These are phyloP conservation scores for Nycteola revayana DNA, from an alignment of 2,888 invertebrate species.

Conservation along the genomic window DNA sequence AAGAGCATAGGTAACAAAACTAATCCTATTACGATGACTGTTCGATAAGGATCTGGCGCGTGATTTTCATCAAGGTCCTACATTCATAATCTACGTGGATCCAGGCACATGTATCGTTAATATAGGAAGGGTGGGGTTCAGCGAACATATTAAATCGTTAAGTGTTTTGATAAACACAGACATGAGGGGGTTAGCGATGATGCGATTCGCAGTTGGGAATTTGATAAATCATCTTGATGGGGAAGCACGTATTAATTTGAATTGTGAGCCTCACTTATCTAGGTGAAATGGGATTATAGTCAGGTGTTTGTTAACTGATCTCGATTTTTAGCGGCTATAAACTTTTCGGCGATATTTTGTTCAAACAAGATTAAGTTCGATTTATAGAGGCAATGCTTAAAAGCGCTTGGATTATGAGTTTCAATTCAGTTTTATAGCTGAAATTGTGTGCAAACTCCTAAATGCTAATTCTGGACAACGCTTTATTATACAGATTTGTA, in stretches of 20 bases:
- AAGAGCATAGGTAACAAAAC: constrained; percentile 18
- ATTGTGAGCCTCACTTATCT: constrained; percentile 30
- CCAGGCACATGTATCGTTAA: constrained; percentile 52
- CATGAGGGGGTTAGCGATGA: constrained; percentile 66
- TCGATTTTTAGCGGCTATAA: constrained; percentile 11
- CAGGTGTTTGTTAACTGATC: constrained; percentile 17
- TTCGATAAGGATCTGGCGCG: constrained; percentile 31
- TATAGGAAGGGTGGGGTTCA: constrained; percentile 59
- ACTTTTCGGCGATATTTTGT: background rate
- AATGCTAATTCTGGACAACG: too few species aligned
- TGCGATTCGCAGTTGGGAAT: constrained; percentile 65
- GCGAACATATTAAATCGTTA: constrained; percentile 78
- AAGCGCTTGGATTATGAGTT: too few species aligned
- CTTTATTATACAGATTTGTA: too few species aligned
- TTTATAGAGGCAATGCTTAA: background rate
- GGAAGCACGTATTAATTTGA: constrained; percentile 54
- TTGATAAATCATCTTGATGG: constrained; percentile 65
- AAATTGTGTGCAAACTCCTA: too few species aligned
- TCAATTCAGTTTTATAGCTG: too few species aligned
- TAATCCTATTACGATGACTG: constrained; percentile 29
- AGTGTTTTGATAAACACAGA: constrained; percentile 81
- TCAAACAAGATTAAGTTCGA: background rate
- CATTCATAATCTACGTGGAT: constrained; percentile 52
- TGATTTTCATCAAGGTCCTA: constrained; percentile 34
- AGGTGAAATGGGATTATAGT: constrained; percentile 14